Base-by-base conservation (phyloP, 2,797 vertebrate genomes). In the Myotis vivesi region DNA sequence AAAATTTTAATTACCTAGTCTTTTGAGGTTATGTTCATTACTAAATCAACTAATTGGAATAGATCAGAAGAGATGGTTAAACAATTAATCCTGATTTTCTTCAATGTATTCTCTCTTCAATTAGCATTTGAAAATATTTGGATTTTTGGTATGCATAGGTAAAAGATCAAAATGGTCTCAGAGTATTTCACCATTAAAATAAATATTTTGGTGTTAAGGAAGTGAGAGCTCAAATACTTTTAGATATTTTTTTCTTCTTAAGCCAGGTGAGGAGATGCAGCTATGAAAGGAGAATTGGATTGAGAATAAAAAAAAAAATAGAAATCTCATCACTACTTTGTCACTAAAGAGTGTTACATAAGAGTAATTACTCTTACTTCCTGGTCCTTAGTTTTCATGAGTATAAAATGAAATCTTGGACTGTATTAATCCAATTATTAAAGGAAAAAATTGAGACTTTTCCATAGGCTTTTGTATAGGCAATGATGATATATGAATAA, bases 1-100 rank as follows among this genome's bases (percentile, higher is more conserved):
- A 77, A 93, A 86, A 97, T 49, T 89, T 91, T 80, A 92, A 96
- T 97, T 95, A 97, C 97, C 95, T 95, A 94, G 88, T 92, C 89
- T 81, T 95, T 87, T 97, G 91, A 96, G 92, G 93, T 93, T 79
- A 55, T 85, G 4, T 25, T 41, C 71, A 92, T 87, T 82, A 36
- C 41, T 96, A 75, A 89, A 33, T 51, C 80, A 82, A 49, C 20
- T 92, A 91, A 94, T 81, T 80, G 49, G 36, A 92, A 89, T 80
- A 55, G 28, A 82, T 71, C 5, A 38, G 57, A 89, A 82, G 30
- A 87, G 19, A 25, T 95, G 55, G 80, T 72, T 94, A 87, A 93
- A 81, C 13, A 75, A 12, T 64, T 72, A 59, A 89, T 92, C 80
- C 41, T 83, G 8, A 49, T 92, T 95, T 94, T 89, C 30, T 76